Evolutionary conservation across 2,113 vertebrate species (phyloP), one percentile per base, ranked within the genome.

Genomic region (Hippocampus guttulatus): DNA sequence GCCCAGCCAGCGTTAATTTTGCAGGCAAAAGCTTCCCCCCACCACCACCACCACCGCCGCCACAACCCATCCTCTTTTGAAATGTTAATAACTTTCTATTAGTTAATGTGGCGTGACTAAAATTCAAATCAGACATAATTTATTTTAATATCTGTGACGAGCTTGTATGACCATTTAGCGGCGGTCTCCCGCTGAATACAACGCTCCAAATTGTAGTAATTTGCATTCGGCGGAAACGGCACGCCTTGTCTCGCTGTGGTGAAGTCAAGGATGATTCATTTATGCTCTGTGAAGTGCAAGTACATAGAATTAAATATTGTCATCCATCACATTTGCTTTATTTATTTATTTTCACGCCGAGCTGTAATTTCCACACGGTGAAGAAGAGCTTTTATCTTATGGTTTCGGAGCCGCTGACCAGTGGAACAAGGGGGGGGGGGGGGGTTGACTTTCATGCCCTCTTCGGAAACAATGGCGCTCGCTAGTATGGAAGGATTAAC

Each of bases 31-130:
- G 95, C 95, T 94, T 96, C 96, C 95, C 95, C 95, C 8, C 33
- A 5, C 33, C 33, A 5, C 33, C 30, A 1, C 30, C 33, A 6
- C 33, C 33, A 5, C 33, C 33, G 33, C 33, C 33, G 33, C 33
- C 33, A 38, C 33, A 38, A 38, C 63, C 66, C 33, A 73, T 81
- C 77, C 82, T 90, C 95, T 95, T 95, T 98, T 98, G 96, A 99
- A 98, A 98, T 98, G 96, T 98, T 99, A 99, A 98, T 98, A 98
- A 98, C 95, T 97, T 98, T 98, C 95, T 98, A 98, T 99, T 98
- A 97, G 96, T 98, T 99, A 98, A 98, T 98, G 96, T 96, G 95
- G 93, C 95, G 94, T 98, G 97, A 97, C 96, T 99, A 98, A 99
- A 98, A 99, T 98, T 97, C 95, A 97, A 96, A 99, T 99, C 96